A percentile compares a stretch with the other conserved stretches of the same genome.
Conservation (phyloP, 2,113 vertebrate genomes). For the Chrysemys picta region DNA sequence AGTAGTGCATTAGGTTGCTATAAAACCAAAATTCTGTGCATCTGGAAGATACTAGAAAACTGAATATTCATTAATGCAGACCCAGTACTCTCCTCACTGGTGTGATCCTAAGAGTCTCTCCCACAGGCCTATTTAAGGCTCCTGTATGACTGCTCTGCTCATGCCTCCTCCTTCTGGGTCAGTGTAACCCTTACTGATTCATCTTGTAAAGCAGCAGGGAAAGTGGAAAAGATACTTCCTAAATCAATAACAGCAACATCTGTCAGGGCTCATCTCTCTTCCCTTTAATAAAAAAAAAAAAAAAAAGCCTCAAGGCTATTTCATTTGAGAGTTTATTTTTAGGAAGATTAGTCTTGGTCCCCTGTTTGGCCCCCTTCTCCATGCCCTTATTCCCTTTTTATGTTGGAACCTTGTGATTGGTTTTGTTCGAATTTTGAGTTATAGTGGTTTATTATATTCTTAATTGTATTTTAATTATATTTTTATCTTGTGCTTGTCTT, state of each 20-base stretch:
- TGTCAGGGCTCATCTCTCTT: not conserved
- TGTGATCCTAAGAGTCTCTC: not conserved
- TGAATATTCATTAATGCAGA: not conserved
- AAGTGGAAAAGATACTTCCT: not conserved
- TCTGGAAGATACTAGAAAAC: not conserved
- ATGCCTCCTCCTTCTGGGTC: not conserved
- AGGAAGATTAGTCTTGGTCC: not conserved
- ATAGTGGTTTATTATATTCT: not conserved
- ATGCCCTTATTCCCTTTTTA: not conserved
- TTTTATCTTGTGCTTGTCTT: not conserved
- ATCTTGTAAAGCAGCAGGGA: not conserved
- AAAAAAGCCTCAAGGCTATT: not conserved
- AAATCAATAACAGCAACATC: not conserved
- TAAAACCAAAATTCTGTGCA: not conserved
- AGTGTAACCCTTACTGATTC: not conserved
- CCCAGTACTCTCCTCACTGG: not conserved
- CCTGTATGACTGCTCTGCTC: not conserved
- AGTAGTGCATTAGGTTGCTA: not conserved
- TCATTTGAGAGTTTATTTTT: not conserved
- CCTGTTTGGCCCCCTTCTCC: not conserved
- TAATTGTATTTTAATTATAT: not conserved
- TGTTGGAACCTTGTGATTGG: not conserved
- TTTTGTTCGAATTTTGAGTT: not conserved
- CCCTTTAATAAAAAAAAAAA: not conserved
- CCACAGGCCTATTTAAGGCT: not conserved